Conservation (phyloP, 2,797 vertebrate species). For the Macropodus opercularis region DNA sequence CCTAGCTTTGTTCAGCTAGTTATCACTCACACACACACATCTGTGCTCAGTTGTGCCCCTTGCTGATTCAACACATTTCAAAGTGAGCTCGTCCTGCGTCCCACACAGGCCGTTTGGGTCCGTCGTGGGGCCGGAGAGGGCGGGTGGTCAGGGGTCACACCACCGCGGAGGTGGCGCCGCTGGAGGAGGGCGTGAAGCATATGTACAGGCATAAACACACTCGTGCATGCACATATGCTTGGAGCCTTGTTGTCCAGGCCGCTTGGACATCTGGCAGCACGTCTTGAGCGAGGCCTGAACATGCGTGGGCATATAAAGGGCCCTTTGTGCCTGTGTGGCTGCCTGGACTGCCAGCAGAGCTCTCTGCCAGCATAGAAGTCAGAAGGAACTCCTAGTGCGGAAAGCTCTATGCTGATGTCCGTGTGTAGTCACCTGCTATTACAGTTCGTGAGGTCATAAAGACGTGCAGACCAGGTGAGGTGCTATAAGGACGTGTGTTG, state of each 20-base stretch:
- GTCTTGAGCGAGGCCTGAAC: constrained; percentile 63
- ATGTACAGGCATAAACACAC: constrained; percentile 49
- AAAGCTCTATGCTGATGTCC: constrained; percentile 37
- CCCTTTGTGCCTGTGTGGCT: constrained; percentile 71
- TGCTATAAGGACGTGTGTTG: constrained; percentile 24
- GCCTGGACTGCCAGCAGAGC: constrained; percentile 55
- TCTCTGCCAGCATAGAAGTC: constrained; percentile 48
- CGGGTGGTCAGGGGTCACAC: constrained; percentile 64
- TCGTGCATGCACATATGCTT: constrained; percentile 61
- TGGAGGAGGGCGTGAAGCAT: constrained; percentile 17
- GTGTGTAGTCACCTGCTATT: constrained; percentile 57
- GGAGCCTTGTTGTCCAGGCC: constrained; percentile 65
- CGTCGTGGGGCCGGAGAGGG: constrained; percentile 53
- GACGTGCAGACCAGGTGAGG: constrained; percentile 47
- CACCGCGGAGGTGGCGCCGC: constrained; percentile 41
- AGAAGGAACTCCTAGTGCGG: constrained; percentile 36
- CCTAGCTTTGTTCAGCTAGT: constrained; percentile 69
- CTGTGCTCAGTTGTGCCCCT: constrained; percentile 61
- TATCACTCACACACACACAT: constrained; percentile 52
- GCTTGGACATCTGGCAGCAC: constrained; percentile 75
- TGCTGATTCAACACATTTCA: constrained; percentile 78
- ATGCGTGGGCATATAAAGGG: constrained; percentile 73
- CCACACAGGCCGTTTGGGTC: constrained; percentile 68
- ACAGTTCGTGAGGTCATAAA: constrained; percentile 46
- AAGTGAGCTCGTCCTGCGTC: constrained; percentile 66